Base-by-base conservation (phyloP, 2,888 invertebrate species). In the Polydrusus tereticollis region DNA sequence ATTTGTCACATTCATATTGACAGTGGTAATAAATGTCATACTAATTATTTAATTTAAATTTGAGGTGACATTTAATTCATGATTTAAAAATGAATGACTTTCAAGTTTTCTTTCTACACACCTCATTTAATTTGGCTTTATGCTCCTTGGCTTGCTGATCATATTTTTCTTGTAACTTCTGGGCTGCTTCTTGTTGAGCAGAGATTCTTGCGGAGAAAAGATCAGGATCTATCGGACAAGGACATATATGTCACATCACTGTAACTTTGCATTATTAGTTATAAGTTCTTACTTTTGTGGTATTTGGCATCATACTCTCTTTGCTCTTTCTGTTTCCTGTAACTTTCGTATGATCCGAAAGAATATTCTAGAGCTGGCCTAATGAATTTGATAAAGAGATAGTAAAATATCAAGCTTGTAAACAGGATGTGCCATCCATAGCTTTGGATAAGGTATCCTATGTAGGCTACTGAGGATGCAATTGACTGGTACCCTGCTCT, bases 91-190 rank as follows among this genome's bases (percentile, higher is more conserved):
- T n/a, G 60, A 55, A 55, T n/a, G 20, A 45, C 10, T 16, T 14
- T 20, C n/a, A n/a, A 52, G 50, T 43, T 41, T 72, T 5, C 26
- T 26, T 21, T 18, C n/a, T 47, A 45, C 58, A 33, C 10, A 86
- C 86, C 82, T 84, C 82, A 81, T 86, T 82, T 72, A 82, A 77
- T 77, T 84, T 84, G 69, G 81, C 77, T 73, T 83, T 73, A 72
- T 82, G 82, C 65, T 80, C 77, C 73, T 82, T 82, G 41, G 83
- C 81, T 74, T 82, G 82, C 64, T 72, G 72, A 8, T 83, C 77
- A 74, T 87, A 86, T 52, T 85, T 82, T 76, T 86, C 84, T 76
- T 88, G 87, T 81, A 87, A 82, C 68, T 80, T 83, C 74, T 83
- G 80, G 60, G 86, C 80, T 1, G 83, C 81, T 52, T 79, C 76